Conservation (phyloP, 2,113 vertebrate species). For the Chloropsis hardwickii region DNA sequence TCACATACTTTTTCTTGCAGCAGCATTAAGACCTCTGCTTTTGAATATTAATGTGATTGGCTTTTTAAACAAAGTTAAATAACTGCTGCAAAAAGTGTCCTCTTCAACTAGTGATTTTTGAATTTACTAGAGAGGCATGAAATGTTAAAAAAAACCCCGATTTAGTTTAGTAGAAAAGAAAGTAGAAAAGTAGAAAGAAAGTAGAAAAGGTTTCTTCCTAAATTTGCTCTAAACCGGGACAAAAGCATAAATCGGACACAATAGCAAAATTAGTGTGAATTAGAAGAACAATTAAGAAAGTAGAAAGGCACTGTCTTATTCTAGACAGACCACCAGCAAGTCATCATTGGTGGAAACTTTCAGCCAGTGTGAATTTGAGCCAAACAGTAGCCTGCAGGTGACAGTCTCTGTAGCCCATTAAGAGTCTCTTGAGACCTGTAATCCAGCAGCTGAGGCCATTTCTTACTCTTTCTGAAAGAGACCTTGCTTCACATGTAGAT, state of each 20-base stretch:
- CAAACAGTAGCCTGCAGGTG: constrained; percentile 16
- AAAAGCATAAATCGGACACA: neutral
- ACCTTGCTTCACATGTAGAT: neutral
- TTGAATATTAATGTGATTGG: neutral
- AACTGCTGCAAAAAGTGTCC: neutral
- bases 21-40: neutral
- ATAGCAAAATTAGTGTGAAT: neutral
- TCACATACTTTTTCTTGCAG: neutral
- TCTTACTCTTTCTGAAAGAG: neutral
- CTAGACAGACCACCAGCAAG: neutral
- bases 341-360: neutral
- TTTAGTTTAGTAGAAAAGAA: neutral
- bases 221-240: no score
- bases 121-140: neutral
- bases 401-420: constrained; percentile 46
- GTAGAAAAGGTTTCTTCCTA: no score
- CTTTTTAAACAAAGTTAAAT: neutral
- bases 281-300: neutral
- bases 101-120: fast-evolving
- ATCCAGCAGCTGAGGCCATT: constrained; percentile 42
- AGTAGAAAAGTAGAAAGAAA: no score
- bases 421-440: neutral
- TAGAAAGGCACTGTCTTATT: neutral
- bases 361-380: constrained; percentile 27
- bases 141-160: neutral